These are phyloP conservation scores for Artemisiospiza belli DNA, from an alignment of 2,113 vertebrate genomes.

Conservation along the genomic window DNA sequence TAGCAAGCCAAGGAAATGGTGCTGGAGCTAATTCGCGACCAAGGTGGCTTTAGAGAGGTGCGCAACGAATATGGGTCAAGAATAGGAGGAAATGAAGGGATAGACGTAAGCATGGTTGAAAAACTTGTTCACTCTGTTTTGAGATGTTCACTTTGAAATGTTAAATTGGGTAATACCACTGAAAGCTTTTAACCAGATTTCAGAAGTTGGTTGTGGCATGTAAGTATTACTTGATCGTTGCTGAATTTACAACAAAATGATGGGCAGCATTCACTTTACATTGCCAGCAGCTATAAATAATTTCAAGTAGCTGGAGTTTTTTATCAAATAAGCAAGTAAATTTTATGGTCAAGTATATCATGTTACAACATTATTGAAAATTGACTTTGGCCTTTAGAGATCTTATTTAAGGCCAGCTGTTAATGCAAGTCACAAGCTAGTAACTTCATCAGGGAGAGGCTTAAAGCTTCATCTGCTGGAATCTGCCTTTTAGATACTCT, in stretches of 20 bases:
- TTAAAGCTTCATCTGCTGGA: not conserved
- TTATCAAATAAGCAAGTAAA: not conserved
- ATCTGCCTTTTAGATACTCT: not conserved
- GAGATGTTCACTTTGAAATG: conserved; percentile 12
- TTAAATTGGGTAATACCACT: not conserved
- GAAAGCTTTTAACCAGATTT: not conserved
- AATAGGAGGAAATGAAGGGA: conserved; percentile 88
- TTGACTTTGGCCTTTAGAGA: not conserved
- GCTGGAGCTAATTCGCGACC: conserved; percentile 97
- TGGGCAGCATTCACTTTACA: not conserved
- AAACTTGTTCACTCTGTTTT: conserved; percentile 58
- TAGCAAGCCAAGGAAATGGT: conserved; percentile 99
- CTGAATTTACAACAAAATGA: not conserved
- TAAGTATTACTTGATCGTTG: not conserved
- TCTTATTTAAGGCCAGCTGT: not conserved
- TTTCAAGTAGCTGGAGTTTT: not conserved
- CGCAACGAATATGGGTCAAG: conserved; percentile 95
- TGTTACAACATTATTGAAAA: not conserved
- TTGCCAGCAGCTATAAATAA: not conserved
- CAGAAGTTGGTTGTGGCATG: not conserved
- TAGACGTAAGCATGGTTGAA: conserved; percentile 88
- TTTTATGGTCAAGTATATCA: not conserved
- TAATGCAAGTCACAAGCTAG: not conserved
- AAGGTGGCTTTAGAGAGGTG: conserved; percentile 96
- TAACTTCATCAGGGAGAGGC: not conserved